Conservation (phyloP, 2,888 invertebrate genomes). For the Erebia palarica region DNA sequence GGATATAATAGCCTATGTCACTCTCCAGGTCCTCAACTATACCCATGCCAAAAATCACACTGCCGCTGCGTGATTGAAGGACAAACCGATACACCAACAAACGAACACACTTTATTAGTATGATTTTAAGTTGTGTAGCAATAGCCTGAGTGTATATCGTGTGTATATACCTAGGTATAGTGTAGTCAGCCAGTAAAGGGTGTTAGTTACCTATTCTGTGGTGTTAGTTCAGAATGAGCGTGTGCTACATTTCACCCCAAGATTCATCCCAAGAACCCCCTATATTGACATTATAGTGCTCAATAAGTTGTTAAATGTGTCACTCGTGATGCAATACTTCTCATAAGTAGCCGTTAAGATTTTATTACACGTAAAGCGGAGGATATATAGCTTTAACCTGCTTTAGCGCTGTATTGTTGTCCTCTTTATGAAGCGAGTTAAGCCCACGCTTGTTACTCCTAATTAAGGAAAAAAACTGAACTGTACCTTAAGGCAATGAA, state of each 20-base stretch:
- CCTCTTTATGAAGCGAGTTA: background rate
- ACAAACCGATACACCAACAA: no score
- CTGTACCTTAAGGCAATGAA: no score
- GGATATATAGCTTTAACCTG: conserved; percentile 21
- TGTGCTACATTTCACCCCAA: conserved; percentile 2
- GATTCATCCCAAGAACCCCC: conserved; percentile 3
- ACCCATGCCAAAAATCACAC: no score
- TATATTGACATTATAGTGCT: conserved; percentile 24
- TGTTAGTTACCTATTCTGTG: no score
- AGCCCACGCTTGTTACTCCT: conserved; percentile 2
- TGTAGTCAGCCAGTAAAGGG: background rate
- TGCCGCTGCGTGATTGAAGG: no score
- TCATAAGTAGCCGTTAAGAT: conserved; percentile 21
- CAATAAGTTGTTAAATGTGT: conserved; percentile 29
- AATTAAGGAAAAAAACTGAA: background rate
- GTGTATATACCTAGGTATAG: no score
- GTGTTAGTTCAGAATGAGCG: conserved; percentile 2
- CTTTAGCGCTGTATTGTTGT: background rate
- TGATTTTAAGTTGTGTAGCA: no score
- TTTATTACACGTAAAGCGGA: conserved; percentile 12
- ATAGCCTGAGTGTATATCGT: no score
- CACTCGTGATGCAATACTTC: conserved; percentile 18
- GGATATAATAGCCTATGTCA: no score
- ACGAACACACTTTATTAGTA: no score
- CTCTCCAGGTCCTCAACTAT: no score